Conservation (phyloP, 2,888 invertebrate genomes). For the Alviniconcha strummeri region DNA sequence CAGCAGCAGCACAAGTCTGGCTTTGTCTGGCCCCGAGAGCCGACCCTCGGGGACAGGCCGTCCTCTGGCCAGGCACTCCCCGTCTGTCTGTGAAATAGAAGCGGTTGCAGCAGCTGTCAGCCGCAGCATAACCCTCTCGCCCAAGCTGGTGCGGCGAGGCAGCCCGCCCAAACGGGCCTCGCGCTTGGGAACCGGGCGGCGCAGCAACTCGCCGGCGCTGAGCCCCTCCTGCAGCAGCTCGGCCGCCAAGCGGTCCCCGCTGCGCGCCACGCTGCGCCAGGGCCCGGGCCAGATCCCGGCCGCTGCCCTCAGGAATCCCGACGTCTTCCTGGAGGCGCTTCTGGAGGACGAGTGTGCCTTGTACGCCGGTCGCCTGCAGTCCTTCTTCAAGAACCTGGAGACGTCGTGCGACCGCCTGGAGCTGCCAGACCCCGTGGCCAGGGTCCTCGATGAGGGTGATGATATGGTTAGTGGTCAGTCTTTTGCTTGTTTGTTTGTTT, state of each 20-base stretch:
- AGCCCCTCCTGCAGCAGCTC: neutral
- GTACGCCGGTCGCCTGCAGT: slow-evolving; percentile 44
- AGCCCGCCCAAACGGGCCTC: slow-evolving; percentile 2
- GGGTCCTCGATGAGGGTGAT: slow-evolving; percentile 47
- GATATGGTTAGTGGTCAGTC: slow-evolving; percentile 42
- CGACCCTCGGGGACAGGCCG: neutral
- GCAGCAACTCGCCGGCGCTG: slow-evolving; percentile 13
- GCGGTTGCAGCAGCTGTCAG: neutral
- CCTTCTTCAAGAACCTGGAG: slow-evolving; percentile 20
- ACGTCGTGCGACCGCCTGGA: slow-evolving; percentile 22
- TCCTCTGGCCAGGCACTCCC: neutral
- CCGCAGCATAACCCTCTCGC: slow-evolving; percentile 15
- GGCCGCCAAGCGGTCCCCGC: neutral
- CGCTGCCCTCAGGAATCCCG: neutral
- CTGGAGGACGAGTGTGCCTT: slow-evolving; percentile 53
- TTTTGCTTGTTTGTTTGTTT: too few species aligned
- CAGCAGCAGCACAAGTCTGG: neutral
- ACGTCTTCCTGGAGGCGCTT: slow-evolving; percentile 42
- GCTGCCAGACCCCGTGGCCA: slow-evolving; percentile 48
- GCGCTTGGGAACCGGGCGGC: neutral
- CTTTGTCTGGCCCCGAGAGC: neutral
- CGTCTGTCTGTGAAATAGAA: neutral
- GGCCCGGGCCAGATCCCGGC: neutral
- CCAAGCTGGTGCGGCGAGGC: neutral
- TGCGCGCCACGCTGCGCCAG: neutral